Evolutionary conservation across 2,113 vertebrate genomes (phyloP).

Genomic region (Alethe diademata): DNA sequence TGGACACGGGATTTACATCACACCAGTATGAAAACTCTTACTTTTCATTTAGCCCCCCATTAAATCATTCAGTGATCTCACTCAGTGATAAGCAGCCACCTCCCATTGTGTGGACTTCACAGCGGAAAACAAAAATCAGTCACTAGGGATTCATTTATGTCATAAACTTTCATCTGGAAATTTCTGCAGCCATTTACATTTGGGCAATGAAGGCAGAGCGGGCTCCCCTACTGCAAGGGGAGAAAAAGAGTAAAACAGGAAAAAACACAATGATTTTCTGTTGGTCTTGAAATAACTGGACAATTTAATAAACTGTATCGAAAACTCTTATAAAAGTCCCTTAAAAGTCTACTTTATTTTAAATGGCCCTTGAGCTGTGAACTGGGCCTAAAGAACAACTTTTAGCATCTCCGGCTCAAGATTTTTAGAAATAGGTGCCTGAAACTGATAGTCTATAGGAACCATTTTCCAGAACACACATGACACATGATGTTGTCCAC

Average conservation of each 20-base stretch:
- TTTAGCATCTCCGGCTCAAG: not conserved
- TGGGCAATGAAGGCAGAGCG: not conserved
- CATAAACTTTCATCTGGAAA: not conserved
- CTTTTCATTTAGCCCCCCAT: conserved; percentile 9
- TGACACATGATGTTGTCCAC: not conserved
- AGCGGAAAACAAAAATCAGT: not conserved
- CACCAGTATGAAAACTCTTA: conserved; percentile 26
- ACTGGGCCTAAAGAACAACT: not conserved
- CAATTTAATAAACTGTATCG: not conserved
- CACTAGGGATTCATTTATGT: not conserved
- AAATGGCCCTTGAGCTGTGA: not conserved
- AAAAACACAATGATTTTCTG: not conserved
- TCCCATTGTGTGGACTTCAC: not conserved
- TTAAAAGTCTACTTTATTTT: not conserved
- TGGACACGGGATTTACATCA: not conserved
- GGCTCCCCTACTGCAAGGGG: not conserved
- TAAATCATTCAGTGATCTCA: not conserved
- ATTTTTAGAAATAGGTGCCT: not conserved
- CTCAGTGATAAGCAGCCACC: not conserved
- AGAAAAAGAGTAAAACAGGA: not conserved
- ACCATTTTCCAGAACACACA: not conserved
- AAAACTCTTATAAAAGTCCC: not conserved
- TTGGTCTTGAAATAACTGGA: not conserved
- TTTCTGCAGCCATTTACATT: not conserved
- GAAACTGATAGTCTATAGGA: not conserved